Conservation (phyloP, 2,113 vertebrate genomes). For the Atractosteus spatula region DNA sequence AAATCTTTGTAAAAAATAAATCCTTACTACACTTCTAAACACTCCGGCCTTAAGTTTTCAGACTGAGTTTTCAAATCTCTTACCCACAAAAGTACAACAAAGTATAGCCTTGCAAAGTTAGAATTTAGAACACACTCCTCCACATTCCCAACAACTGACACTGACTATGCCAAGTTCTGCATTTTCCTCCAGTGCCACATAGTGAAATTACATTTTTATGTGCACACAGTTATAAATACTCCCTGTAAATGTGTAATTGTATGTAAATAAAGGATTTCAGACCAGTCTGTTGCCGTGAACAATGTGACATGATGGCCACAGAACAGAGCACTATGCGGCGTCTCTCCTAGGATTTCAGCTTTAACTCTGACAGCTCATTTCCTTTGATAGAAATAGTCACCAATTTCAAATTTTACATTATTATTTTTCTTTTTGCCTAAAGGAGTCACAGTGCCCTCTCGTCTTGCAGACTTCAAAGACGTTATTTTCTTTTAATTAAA, state of each 20-base stretch:
- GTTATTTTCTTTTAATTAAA: conserved; percentile 51
- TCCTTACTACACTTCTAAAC: too few relatives aligned
- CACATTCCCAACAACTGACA: neutral
- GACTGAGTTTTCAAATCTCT: neutral
- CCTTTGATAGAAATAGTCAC: conserved; percentile 45
- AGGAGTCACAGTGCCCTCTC: conserved; percentile 38
- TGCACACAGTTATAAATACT: neutral
- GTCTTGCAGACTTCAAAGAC: conserved; percentile 45
- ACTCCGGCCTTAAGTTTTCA: neutral
- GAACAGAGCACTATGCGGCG: conserved; percentile 18
- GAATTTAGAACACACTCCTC: neutral
- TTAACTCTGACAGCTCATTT: conserved; percentile 42
- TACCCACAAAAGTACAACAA: neutral
- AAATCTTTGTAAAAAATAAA: too few relatives aligned
- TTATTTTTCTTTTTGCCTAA: conserved; percentile 43
- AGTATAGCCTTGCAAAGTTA: neutral
- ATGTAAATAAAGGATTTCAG: neutral
- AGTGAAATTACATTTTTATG: too few relatives aligned
- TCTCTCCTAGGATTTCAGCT: neutral
- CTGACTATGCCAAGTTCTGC: too few relatives aligned
- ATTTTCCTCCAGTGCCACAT: too few relatives aligned
- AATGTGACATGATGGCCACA: neutral
- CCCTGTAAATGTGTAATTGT: neutral
- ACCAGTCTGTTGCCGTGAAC: neutral
- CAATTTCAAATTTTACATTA: conserved; percentile 37